A percentile compares a stretch with the other conserved stretches of the same genome.
These are phyloP conservation scores for Sternotherus odoratus DNA, from an alignment of 2,797 vertebrate genomes.

Conservation along the genomic window DNA sequence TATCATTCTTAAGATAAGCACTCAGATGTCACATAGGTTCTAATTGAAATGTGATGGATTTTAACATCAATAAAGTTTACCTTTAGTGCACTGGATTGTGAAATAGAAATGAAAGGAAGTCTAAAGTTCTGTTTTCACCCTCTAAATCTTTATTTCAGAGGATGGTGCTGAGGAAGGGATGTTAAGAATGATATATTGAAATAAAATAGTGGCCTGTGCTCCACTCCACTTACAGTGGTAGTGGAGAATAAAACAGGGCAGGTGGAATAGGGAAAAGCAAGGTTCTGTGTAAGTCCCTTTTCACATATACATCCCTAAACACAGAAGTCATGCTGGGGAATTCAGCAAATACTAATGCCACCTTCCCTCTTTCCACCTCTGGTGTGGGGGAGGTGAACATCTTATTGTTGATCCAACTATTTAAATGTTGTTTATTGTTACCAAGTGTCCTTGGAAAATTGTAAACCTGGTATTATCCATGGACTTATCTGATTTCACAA, in stretches of 20 bases:
- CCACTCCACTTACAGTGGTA: neutral
- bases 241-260: neutral
- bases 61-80: constrained; percentile 16
- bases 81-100: neutral
- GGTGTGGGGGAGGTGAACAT: neutral
- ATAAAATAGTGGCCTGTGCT: neutral
- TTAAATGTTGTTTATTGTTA: neutral
- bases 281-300: neutral
- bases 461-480: neutral
- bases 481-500: neutral
- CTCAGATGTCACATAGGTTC: neutral
- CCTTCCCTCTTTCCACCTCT: neutral
- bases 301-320: neutral
- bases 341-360: neutral
- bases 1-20: neutral
- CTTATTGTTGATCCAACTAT: neutral
- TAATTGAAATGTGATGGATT: constrained; percentile 47
- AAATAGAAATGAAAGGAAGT: constrained; percentile 27
- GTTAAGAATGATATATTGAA: neutral
- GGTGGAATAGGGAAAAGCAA: neutral
- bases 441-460: neutral
- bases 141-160: neutral
- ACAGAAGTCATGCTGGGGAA: neutral
- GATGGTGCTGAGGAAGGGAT: neutral
- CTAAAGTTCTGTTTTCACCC: neutral